Base-by-base conservation (phyloP, 53 echinoderm and acorn worm genomes). In the Echinarachnius parma region DNA sequence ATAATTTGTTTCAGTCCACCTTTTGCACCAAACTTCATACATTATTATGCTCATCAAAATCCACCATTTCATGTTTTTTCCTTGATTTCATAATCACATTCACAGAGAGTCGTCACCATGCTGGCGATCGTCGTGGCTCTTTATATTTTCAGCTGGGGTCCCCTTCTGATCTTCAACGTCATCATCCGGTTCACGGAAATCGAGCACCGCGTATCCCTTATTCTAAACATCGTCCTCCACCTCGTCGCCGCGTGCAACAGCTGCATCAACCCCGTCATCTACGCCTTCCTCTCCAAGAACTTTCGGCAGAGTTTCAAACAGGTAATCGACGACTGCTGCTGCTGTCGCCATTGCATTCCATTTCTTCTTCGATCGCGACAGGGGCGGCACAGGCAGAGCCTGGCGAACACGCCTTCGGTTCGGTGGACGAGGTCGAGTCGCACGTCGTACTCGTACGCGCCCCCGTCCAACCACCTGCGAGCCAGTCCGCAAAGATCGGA, bases 261-360 rank as follows among this genome's bases (percentile, higher is more conserved):
- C 66, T 91, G 91, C 53, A 33, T 82, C 10, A 96, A 96, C 66
- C 96, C 96, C 9, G 64, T 96, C 57, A 66, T 84, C 54, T 96
- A 96, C 31, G 91, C 88, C 42, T 89, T 96, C 60, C 64, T 96
- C 60, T 96, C 96, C 11, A 87, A 84, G 53, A 91, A 76, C 52
- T 96, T 96, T 64, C 75, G 96, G 26, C 89, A 93, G 47, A 82
- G 93, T 28, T 89, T 89, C 36, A 76, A 76, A 46, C 61, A 60
- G 60, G 77, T 76, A 61, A 61, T 76, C 46, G 46, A 48, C 61
- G 61, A 76, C 2, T 76, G 77, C 30, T 72, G 57, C 20, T 52
- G 52, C 34, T 49, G 11, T 9, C 13, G 39, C 7, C 39, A 7
- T 39, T 65, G 65, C 37, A n/a, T n/a, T n/a, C n/a, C n/a, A n/a